Evolutionary conservation across 64 coral and sea anemone genomes (phyloP).

Genomic region (Trachythela sp.): DNA sequence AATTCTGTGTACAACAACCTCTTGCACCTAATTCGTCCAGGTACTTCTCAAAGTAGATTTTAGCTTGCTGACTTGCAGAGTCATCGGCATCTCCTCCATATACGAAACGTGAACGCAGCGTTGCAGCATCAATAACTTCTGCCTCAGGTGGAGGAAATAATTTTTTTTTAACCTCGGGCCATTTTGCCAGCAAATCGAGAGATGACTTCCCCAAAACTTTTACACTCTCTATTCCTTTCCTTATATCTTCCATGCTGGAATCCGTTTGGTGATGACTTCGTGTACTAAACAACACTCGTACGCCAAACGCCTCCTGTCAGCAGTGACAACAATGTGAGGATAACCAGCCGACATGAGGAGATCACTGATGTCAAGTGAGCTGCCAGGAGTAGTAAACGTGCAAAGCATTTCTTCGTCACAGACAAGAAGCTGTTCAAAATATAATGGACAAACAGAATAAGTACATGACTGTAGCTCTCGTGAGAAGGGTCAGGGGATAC

Average conservation of each 20-base stretch:
- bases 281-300: constrained; percentile 31
- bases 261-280: constrained; percentile 29
- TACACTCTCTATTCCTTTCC: constrained; percentile 1
- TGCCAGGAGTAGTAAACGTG: constrained; percentile 9
- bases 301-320: constrained; percentile 21
- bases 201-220: neutral
- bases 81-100: constrained; percentile 6
- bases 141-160: constrained; percentile 1
- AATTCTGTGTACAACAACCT: neutral
- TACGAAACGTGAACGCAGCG: neutral
- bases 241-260: constrained; percentile 32
- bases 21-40: constrained; percentile 23
- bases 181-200: constrained; percentile 22
- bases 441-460: neutral
- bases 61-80: neutral
- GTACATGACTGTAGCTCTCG: no score
- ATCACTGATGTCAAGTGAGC: constrained; percentile 36
- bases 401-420: constrained; percentile 13
- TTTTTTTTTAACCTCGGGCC: constrained; percentile 9
- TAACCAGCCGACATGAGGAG: constrained; percentile 46
- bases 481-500: no score
- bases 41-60: constrained; percentile 17
- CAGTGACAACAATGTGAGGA: constrained; percentile 21
- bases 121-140: neutral
- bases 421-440: neutral